Percentiles rank a stretch among this genome's conserved stretches.
phyloP scores from a whole-genome alignment of 2,113 vertebrate genomes.

The Mustela lutreola region DNA sequence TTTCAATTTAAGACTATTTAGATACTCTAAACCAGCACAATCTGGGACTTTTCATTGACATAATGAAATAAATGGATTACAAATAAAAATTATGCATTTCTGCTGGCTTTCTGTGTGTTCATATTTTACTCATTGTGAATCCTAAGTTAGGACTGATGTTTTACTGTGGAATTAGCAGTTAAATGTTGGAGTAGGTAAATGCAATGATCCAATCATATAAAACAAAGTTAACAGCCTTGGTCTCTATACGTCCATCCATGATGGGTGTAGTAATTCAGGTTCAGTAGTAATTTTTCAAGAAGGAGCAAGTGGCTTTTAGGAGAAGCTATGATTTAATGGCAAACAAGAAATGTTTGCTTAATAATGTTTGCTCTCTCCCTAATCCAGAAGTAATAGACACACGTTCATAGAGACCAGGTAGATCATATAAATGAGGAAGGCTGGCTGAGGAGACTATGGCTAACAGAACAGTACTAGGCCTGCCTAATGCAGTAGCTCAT shows the following conservation, averaged over 20 bases:
- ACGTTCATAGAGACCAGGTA: not conserved
- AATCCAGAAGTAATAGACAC: not conserved
- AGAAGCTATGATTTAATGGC: not conserved
- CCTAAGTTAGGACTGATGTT: not conserved
- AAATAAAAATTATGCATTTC: not conserved
- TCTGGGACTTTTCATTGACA: not conserved
- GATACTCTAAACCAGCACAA: not conserved
- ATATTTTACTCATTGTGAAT: not conserved
- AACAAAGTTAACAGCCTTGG: not conserved
- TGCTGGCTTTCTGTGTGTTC: not conserved
- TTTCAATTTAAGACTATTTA: not conserved
- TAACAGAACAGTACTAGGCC: no score
- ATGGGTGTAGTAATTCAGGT: not conserved
- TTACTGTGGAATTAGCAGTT: not conserved
- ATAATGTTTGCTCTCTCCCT: not conserved
- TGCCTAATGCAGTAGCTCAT: not conserved
- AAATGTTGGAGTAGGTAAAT: not conserved
- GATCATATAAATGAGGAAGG: not conserved
- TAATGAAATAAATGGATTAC: not conserved
- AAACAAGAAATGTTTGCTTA: not conserved
- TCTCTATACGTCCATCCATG: not conserved
- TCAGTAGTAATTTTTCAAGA: constrained; percentile 26
- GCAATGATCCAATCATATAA: not conserved
- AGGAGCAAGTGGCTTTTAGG: not conserved
- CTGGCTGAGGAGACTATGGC: not conserved